Conservation (phyloP, 2,113 vertebrate genomes). For the Anthoscopus minutus region DNA sequence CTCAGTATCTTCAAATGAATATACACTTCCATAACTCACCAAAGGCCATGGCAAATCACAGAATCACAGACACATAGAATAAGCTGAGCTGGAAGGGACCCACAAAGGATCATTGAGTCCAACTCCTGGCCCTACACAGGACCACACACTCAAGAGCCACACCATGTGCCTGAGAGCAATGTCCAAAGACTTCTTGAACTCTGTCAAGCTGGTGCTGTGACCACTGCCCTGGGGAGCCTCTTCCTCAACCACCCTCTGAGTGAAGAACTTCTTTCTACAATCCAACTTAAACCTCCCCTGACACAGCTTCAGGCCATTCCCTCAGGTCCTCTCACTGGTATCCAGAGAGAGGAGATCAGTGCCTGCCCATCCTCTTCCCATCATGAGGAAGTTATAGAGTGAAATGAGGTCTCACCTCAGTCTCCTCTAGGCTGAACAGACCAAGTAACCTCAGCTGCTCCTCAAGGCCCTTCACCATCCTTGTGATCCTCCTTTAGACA, state of each 20-base stretch:
- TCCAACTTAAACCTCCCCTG: background rate
- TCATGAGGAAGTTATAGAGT: accelerated
- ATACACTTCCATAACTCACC: background rate
- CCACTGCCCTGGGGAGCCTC: accelerated
- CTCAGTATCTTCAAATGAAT: background rate
- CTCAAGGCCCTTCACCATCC: background rate
- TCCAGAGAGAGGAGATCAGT: background rate
- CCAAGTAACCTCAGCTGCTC: background rate
- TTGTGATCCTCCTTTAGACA: accelerated
- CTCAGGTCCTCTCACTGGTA: background rate
- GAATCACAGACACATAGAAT: background rate
- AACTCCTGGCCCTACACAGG: background rate
- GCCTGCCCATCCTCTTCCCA: background rate
- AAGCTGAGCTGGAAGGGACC: background rate
- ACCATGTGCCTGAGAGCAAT: background rate
- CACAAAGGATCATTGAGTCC: background rate
- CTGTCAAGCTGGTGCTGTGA: background rate
- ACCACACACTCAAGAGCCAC: background rate
- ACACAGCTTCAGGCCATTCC: background rate
- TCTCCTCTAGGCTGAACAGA: background rate
- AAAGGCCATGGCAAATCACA: background rate
- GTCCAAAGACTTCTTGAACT: background rate
- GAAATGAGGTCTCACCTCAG: background rate
- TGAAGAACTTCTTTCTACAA: background rate
- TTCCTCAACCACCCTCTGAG: background rate